These are phyloP conservation scores for Apodemia hepburni DNA, from an alignment of 2,888 invertebrate genomes.

Conservation along the genomic window DNA sequence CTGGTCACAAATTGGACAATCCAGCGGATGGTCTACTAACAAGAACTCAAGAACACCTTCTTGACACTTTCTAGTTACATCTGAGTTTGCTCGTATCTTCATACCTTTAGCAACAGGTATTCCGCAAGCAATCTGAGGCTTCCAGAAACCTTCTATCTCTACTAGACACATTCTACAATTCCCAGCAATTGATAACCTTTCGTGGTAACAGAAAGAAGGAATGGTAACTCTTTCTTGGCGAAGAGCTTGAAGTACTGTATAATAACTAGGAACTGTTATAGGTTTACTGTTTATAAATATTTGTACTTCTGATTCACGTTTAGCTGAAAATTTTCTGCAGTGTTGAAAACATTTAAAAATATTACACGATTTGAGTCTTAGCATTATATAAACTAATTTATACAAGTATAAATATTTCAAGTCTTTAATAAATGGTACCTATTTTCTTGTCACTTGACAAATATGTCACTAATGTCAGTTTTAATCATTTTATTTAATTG, in stretches of 20 bases:
- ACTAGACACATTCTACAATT: constrained; percentile 99
- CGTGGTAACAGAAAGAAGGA: constrained; percentile 99
- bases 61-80: constrained; percentile 84
- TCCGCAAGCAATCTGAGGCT: constrained; percentile 99
- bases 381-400: not conserved
- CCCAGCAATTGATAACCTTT: constrained; percentile 97
- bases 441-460: not conserved
- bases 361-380: constrained; percentile 4
- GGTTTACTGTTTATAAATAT: constrained; percentile 97
- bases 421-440: not conserved
- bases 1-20: constrained; percentile 99
- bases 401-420: not conserved
- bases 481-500: not conserved
- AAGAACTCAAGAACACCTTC: constrained; percentile 97
- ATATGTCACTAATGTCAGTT: not conserved
- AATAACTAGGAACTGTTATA: constrained; percentile 94
- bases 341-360: not conserved
- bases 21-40: constrained; percentile 97
- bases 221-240: constrained; percentile 61
- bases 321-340: not conserved
- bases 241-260: constrained; percentile 90
- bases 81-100: constrained; percentile 97
- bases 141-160: constrained; percentile 96
- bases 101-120: constrained; percentile 98
- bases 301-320: constrained; percentile 55